Conservation (phyloP, 2,113 vertebrate species). For the Macrotis lagotis region DNA sequence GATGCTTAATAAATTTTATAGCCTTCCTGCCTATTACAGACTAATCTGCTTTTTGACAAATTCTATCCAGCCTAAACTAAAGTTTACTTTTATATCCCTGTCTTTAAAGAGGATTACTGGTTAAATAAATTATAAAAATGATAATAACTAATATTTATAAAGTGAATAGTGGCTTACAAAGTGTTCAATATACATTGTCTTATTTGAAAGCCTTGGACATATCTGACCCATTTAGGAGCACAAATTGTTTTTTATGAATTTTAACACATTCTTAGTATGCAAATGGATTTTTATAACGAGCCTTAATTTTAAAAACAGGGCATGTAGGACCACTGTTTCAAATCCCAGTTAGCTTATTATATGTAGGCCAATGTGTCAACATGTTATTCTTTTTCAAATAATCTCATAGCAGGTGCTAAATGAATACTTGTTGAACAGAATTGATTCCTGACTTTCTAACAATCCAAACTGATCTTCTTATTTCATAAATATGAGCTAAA, state of each 20-base stretch:
- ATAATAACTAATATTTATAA: neutral
- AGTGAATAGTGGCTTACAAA: neutral
- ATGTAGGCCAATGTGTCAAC: conserved; percentile 53
- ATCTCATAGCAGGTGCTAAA: conserved; percentile 49
- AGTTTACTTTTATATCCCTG: neutral
- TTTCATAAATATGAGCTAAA: neutral
- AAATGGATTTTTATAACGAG: conserved; percentile 18
- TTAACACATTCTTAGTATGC: neutral
- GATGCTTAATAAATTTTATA: neutral
- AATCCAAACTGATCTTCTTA: conserved; percentile 16
- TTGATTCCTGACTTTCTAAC: conserved; percentile 60
- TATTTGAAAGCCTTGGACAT: neutral
- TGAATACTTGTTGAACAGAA: conserved; percentile 43
- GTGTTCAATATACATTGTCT: neutral
- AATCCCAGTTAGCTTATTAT: conserved; percentile 41
- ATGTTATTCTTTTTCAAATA: conserved; percentile 44
- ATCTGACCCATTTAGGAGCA: conserved; percentile 34
- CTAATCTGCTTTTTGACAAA: neutral
- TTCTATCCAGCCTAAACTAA: neutral
- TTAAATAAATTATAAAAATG: neutral
- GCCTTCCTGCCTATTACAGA: too few relatives aligned
- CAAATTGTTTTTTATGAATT: conserved; percentile 17
- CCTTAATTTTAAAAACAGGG: conserved; percentile 12
- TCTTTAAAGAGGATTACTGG: conserved; percentile 11
- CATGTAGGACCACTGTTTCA: conserved; percentile 11